Conservation (phyloP, 30 jellyfish, hydroid and myxozoan species). For the Pelagia noctiluca region DNA sequence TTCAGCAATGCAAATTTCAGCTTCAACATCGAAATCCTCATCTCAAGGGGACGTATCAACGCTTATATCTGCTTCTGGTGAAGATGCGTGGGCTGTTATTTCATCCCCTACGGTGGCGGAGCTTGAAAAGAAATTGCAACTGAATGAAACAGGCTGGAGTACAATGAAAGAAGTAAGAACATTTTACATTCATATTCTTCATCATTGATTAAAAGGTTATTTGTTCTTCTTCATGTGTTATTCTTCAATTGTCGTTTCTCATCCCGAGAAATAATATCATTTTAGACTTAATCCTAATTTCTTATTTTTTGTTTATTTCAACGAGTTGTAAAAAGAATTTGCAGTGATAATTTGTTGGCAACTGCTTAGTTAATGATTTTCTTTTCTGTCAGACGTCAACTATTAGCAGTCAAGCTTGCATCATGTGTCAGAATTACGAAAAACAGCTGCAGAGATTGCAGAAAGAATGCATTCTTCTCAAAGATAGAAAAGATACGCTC, state of each 20-base stretch:
- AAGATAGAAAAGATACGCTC: slow-evolving; percentile 74
- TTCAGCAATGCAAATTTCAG: slow-evolving; percentile 56
- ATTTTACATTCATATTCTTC: too few relatives aligned
- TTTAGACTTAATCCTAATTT: too few relatives aligned
- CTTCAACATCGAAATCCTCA: slow-evolving; percentile 49
- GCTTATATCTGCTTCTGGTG: slow-evolving; percentile 54
- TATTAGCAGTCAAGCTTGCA: slow-evolving; percentile 60
- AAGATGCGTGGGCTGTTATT: slow-evolving; percentile 69
- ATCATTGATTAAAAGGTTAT: too few relatives aligned
- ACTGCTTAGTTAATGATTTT: neutral
- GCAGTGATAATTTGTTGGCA: neutral
- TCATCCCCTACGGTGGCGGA: slow-evolving; percentile 80
- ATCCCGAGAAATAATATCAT: too few relatives aligned
- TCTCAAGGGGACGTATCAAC: slow-evolving; percentile 97
- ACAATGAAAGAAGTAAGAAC: slow-evolving; percentile 83
- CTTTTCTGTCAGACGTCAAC: slow-evolving; percentile 21
- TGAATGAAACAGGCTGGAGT: slow-evolving; percentile 93
- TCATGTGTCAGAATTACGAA: slow-evolving; percentile 97
- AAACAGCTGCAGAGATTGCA: slow-evolving; percentile 91
- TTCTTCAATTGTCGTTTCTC: too few relatives aligned
- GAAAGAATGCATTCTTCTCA: slow-evolving; percentile 58
- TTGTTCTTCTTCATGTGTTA: too few relatives aligned
- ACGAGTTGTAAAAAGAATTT: too few relatives aligned
- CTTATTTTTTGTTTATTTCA: too few relatives aligned
- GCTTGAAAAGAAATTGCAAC: slow-evolving; percentile 70